phyloP scores from a whole-genome alignment of 2,888 invertebrate species.

The Cylloceria caligata region DNA sequence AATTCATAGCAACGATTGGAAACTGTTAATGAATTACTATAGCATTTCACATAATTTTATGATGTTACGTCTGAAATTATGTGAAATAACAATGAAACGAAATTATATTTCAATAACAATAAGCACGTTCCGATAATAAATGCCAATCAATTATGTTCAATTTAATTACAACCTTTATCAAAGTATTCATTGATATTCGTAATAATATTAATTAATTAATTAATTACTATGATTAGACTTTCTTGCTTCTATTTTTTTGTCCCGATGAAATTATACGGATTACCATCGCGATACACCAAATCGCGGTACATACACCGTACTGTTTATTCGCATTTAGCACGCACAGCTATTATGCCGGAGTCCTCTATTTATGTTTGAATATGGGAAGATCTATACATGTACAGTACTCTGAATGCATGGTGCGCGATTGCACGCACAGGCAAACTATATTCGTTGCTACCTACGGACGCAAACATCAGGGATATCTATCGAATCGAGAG shows the following conservation, averaged over 20 bases:
- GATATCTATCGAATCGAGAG: constrained; percentile 57
- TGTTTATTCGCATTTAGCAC: constrained; percentile 10
- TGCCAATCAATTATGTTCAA: not conserved
- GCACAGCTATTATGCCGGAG: not conserved
- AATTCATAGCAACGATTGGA: not conserved
- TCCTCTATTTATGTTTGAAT: not conserved
- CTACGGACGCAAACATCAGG: constrained; percentile 19
- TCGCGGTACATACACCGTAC: not conserved
- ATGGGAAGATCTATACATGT: constrained; percentile 1
- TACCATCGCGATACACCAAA: not conserved
- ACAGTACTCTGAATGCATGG: not conserved
- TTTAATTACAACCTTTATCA: not conserved
- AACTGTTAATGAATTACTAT: not conserved
- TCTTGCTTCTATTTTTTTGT: not conserved
- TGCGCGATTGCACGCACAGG: not conserved
- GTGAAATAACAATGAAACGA: no score
- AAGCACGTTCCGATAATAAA: not conserved
- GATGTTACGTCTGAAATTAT: no score
- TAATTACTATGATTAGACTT: no score
- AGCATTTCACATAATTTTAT: not conserved
- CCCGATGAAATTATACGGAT: not conserved
- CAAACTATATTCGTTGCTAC: constrained; percentile 14
- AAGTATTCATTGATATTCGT: not conserved
- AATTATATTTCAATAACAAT: not conserved
- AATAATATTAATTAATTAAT: not conserved